phyloP scores from a whole-genome alignment of 2,113 vertebrate genomes.

The Plecotus auritus region DNA sequence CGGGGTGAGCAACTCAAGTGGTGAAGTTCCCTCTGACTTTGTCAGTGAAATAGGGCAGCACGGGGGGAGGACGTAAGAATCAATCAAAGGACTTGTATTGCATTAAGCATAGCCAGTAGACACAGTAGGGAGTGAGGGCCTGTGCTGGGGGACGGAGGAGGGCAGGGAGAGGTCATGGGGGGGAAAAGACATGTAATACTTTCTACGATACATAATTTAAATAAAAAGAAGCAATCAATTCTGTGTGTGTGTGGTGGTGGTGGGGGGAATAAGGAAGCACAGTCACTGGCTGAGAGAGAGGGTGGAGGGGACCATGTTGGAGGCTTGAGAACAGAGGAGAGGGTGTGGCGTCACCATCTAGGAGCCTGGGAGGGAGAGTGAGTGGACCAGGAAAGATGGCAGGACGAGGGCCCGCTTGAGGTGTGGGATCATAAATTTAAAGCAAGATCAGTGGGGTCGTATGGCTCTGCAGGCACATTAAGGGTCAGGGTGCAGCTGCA shows the following conservation, averaged over 20 bases:
- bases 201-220: too few relatives aligned
- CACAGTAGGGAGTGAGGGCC: too few relatives aligned
- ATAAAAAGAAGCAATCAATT: too few relatives aligned
- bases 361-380: background rate
- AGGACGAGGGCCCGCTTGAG: too few relatives aligned
- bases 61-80: too few relatives aligned
- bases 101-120: too few relatives aligned
- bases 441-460: background rate
- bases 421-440: background rate
- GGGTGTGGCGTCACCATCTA: background rate
- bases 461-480: background rate
- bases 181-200: too few relatives aligned
- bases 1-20: background rate
- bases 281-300: background rate
- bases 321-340: background rate
- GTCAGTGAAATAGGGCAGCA: background rate
- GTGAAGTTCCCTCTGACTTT: background rate
- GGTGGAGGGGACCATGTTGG: background rate
- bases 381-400: rapidly evolving
- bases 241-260: too few relatives aligned
- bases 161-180: too few relatives aligned
- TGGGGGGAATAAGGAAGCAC: background rate
- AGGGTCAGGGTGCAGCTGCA: background rate
- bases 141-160: too few relatives aligned
- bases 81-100: too few relatives aligned